Evolutionary conservation across 2,797 vertebrate species (phyloP).

Genomic region (Hoplostethus mediterraneus): DNA sequence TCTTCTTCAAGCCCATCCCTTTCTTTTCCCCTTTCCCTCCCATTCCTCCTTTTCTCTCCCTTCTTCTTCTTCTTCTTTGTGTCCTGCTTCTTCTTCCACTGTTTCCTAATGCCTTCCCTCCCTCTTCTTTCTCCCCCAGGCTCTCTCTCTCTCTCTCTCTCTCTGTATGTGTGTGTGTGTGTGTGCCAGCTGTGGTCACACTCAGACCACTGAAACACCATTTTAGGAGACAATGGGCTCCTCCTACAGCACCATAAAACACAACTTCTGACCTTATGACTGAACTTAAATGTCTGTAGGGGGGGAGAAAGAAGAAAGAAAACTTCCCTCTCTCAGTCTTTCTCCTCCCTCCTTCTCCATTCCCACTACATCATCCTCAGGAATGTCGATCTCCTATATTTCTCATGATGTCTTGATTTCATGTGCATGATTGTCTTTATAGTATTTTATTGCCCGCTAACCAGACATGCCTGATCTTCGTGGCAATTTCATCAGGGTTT

Average conservation of each 20-base stretch:
- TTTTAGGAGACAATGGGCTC: constrained; percentile 71
- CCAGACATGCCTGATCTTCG: neutral
- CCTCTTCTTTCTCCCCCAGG: neutral
- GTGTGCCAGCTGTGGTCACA: constrained; percentile 32
- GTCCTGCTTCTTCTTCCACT: neutral
- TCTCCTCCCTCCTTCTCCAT: neutral
- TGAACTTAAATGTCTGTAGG: constrained; percentile 31
- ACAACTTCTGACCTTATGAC: constrained; percentile 21
- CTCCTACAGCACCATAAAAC: constrained; percentile 60
- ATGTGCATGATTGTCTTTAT: neutral
- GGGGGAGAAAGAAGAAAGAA: neutral
- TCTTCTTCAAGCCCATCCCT: neutral
- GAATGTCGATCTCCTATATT: neutral
- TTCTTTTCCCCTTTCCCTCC: neutral
- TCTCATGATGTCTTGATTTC: neutral
- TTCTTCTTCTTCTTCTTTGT: neutral
- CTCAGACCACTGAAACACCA: constrained; percentile 60
- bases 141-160: constrained; percentile 20
- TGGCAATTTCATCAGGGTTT: too few species aligned
- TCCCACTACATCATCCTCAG: constrained; percentile 1
- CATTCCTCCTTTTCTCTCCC: neutral
- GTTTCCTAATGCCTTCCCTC: neutral
- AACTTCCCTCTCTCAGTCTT: neutral
- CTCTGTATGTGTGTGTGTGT: constrained; percentile 16
- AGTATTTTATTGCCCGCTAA: too few species aligned